These are phyloP conservation scores for Thalassophryne amazonica DNA, from an alignment of 2,797 vertebrate species.

Conservation along the genomic window DNA sequence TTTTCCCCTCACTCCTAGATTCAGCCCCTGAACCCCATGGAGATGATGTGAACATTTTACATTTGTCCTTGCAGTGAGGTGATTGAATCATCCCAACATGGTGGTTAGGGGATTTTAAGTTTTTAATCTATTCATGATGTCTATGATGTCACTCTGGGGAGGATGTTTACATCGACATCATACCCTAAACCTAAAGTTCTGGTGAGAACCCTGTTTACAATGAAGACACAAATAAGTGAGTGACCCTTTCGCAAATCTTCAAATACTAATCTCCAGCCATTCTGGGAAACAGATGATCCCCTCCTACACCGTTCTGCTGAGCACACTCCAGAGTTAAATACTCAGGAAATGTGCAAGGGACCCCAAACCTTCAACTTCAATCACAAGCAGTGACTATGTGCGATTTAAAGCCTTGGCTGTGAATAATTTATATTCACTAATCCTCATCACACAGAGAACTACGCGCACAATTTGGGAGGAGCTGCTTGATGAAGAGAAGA, in stretches of 20 bases:
- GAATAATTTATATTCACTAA: slow-evolving; percentile 64
- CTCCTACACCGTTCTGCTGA: slow-evolving; percentile 48
- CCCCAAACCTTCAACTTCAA: slow-evolving; percentile 49
- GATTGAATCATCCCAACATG: no score
- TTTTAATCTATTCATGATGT: no score
- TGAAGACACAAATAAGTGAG: slow-evolving; percentile 3
- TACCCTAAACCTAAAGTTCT: no score
- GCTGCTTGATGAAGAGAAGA: slow-evolving; percentile 1
- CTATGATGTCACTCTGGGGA: no score
- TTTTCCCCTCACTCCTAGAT: no score
- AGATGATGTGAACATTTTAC: no score
- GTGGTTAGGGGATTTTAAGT: no score
- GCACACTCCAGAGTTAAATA: slow-evolving; percentile 28
- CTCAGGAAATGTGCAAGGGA: slow-evolving; percentile 31
- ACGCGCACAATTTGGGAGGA: slow-evolving; percentile 21
- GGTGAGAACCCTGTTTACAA: slow-evolving; percentile 8
- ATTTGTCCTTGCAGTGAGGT: no score
- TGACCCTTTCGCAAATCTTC: slow-evolving; percentile 26
- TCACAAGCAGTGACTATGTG: slow-evolving; percentile 49
- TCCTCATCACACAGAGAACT: slow-evolving; percentile 37
- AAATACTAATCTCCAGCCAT: slow-evolving; percentile 36
- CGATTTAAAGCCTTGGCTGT: slow-evolving; percentile 40
- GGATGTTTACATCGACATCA: no score
- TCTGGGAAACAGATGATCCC: slow-evolving; percentile 42
- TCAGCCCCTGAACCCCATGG: no score